Conservation (phyloP, 2,113 vertebrate species). For the Heteronetta atricapilla region DNA sequence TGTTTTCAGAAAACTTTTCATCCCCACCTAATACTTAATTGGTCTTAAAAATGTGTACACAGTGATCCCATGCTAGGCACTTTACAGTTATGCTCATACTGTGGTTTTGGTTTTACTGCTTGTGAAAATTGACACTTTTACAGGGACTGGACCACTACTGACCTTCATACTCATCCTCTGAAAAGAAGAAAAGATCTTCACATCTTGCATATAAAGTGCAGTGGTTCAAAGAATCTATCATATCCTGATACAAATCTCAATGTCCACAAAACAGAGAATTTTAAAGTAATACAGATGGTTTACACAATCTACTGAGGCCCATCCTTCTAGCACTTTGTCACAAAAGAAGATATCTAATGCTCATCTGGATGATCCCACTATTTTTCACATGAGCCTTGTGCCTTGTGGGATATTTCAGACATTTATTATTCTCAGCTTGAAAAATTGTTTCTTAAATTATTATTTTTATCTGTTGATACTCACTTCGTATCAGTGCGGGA, state of each 20-base stretch:
- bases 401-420: background rate
- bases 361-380: background rate
- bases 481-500: background rate
- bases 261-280: background rate
- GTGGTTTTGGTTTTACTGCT: background rate
- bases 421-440: background rate
- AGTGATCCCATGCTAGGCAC: background rate
- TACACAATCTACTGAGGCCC: background rate
- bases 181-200: background rate
- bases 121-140: background rate
- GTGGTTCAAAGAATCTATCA: background rate
- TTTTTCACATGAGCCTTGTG: background rate
- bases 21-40: conserved; percentile 2
- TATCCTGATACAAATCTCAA: background rate
- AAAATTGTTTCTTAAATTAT: background rate
- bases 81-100: background rate
- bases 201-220: background rate
- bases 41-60: conserved; percentile 12
- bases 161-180: background rate
- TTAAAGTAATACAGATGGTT: background rate
- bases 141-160: background rate
- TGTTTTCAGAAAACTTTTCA: conserved; percentile 33
- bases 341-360: background rate
- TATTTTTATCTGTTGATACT: background rate
- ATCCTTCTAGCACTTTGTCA: background rate